Conservation (phyloP, 2,888 invertebrate species). For the Pantelozetes paolii region DNA sequence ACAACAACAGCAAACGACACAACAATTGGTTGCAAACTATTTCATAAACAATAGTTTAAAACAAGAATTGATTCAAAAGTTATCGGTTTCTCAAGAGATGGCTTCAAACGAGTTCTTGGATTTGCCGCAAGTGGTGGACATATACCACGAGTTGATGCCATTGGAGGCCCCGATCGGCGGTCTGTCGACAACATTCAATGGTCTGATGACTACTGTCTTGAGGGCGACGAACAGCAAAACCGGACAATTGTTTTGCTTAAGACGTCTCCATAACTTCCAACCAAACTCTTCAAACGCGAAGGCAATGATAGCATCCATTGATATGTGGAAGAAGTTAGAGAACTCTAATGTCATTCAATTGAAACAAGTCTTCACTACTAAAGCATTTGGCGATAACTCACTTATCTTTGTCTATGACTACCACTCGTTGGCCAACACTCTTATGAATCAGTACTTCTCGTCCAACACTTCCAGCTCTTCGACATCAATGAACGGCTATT, state of each 20-base stretch:
- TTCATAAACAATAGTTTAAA: conserved; percentile 37
- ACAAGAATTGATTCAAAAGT: conserved; percentile 35
- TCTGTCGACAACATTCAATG: conserved; percentile 65
- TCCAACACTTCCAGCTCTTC: neutral
- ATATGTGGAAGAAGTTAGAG: conserved; percentile 89
- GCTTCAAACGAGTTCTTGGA: conserved; percentile 54
- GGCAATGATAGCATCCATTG: conserved; percentile 70
- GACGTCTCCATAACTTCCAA: conserved; percentile 70
- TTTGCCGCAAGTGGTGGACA: conserved; percentile 80
- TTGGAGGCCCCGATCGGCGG: conserved; percentile 61
- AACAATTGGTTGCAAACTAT: conserved; percentile 29
- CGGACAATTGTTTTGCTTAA: conserved; percentile 76
- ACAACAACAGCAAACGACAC: conserved; percentile 40
- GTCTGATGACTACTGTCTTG: conserved; percentile 76
- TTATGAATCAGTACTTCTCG: conserved; percentile 58
- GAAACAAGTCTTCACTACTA: conserved; percentile 87
- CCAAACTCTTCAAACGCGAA: conserved; percentile 64
- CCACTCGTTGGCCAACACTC: conserved; percentile 82
- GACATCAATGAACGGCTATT: conserved; percentile 59
- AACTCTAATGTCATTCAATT: conserved; percentile 92
- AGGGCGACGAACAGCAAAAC: conserved; percentile 83
- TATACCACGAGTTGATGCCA: conserved; percentile 80
- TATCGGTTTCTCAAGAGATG: conserved; percentile 34
- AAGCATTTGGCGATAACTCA: conserved; percentile 92
- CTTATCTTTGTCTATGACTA: conserved; percentile 94